Conservation (phyloP, 2,113 vertebrate species). For the Pionites leucogaster region DNA sequence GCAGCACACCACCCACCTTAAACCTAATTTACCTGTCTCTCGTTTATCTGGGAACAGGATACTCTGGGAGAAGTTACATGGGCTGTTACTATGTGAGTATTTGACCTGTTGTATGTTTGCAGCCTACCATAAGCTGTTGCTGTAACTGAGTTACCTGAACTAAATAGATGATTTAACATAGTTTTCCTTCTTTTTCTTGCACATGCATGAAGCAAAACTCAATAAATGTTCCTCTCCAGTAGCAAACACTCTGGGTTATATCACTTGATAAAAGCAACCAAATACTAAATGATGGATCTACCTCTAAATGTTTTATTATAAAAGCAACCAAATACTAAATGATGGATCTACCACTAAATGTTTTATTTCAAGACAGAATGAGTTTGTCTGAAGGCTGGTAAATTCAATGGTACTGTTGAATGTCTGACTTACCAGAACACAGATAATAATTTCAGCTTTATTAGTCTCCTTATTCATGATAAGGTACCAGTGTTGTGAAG, state of each 20-base stretch:
- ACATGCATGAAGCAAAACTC: not conserved
- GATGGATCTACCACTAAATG: not conserved
- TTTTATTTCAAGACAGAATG: not conserved
- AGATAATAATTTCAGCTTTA: not conserved
- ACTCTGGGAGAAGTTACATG: not conserved
- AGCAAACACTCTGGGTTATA: not conserved
- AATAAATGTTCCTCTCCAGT: not conserved
- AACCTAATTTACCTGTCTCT: not conserved
- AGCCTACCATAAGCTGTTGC: not conserved
- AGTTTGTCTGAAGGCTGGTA: not conserved
- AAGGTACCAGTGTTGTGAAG: not conserved
- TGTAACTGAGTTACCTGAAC: not conserved
- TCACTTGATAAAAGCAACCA: not conserved
- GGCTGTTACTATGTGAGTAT: not conserved
- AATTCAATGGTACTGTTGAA: not conserved
- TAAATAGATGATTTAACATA: not conserved
- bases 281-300: not conserved
- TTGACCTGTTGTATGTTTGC: not conserved
- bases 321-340: not conserved
- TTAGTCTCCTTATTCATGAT: not conserved
- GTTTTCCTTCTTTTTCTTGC: not conserved
- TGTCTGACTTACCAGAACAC: not conserved
- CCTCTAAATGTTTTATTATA: not conserved
- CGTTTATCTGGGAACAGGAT: not conserved
- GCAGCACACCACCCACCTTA: not conserved